These are phyloP conservation scores for Erinaceus europaeus DNA, from an alignment of 2,113 vertebrate species.

Conservation along the genomic window DNA sequence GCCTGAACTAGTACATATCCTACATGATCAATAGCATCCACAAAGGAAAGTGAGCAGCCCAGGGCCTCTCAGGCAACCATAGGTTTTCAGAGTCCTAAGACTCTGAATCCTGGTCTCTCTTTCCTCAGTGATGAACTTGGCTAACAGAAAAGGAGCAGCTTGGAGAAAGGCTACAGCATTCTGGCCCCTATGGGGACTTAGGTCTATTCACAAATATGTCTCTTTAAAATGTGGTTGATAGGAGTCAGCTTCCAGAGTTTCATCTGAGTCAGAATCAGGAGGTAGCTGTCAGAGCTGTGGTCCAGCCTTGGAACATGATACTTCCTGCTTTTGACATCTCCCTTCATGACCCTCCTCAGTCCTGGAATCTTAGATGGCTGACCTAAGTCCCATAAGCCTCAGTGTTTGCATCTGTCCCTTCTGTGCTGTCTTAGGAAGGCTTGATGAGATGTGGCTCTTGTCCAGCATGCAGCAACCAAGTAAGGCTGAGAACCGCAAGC, in stretches of 20 bases:
- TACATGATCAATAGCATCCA: neutral
- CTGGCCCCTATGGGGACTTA: neutral
- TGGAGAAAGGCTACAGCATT: neutral
- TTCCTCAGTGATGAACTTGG: neutral
- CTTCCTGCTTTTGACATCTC: neutral
- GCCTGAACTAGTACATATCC: neutral
- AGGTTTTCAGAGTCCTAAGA: neutral
- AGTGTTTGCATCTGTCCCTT: neutral
- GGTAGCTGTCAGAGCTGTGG: neutral
- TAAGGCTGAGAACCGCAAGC: neutral
- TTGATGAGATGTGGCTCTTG: neutral
- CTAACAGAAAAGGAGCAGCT: neutral
- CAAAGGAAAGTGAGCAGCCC: neutral
- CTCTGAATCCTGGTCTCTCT: neutral
- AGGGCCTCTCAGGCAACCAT: neutral
- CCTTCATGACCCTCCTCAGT: neutral
- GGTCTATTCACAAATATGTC: neutral
- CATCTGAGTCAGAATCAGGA: slow-evolving; percentile 3
- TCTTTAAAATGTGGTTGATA: neutral
- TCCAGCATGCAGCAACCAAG: neutral
- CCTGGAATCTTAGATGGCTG: neutral
- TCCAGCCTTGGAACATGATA: neutral
- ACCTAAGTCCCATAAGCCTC: neutral
- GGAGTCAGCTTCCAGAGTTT: neutral
- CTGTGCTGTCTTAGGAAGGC: neutral